Conservation (phyloP, 2,888 invertebrate genomes). For the Lithodes maja region DNA sequence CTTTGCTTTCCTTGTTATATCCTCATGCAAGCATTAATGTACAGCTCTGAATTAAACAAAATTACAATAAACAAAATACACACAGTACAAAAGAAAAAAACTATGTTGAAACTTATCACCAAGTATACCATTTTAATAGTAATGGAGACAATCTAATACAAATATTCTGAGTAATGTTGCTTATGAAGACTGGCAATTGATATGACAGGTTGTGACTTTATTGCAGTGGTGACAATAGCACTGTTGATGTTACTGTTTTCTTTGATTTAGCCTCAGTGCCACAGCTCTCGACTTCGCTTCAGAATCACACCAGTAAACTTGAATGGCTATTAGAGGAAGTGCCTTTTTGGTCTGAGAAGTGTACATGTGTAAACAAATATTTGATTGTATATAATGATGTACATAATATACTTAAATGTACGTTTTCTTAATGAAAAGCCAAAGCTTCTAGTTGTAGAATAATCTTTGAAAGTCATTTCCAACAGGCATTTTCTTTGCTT, state of each 20-base stretch:
- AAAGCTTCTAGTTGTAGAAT: too few species aligned
- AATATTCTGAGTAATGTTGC: slow-evolving; percentile 37
- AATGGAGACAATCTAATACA: slow-evolving; percentile 54
- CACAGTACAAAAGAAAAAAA: too few species aligned
- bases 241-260: too few species aligned
- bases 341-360: slow-evolving; percentile 66
- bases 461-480: too few species aligned
- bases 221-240: neutral
- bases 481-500: too few species aligned
- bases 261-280: slow-evolving; percentile 61
- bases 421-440: slow-evolving; percentile 68
- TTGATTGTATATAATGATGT: slow-evolving; percentile 66
- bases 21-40: too few species aligned
- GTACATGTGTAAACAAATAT: slow-evolving; percentile 66
- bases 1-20: too few species aligned
- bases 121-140: too few species aligned
- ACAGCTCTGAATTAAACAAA: too few species aligned
- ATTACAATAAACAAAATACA: too few species aligned
- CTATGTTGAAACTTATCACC: too few species aligned
- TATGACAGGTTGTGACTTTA: slow-evolving; percentile 43
- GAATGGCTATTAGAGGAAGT: slow-evolving; percentile 67
- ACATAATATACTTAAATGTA: slow-evolving; percentile 68
- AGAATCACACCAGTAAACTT: slow-evolving; percentile 66
- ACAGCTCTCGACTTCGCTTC: slow-evolving; percentile 64
- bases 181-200: slow-evolving; percentile 40